Conservation (phyloP, 2,797 vertebrate genomes). For the Chelmon rostratus region DNA sequence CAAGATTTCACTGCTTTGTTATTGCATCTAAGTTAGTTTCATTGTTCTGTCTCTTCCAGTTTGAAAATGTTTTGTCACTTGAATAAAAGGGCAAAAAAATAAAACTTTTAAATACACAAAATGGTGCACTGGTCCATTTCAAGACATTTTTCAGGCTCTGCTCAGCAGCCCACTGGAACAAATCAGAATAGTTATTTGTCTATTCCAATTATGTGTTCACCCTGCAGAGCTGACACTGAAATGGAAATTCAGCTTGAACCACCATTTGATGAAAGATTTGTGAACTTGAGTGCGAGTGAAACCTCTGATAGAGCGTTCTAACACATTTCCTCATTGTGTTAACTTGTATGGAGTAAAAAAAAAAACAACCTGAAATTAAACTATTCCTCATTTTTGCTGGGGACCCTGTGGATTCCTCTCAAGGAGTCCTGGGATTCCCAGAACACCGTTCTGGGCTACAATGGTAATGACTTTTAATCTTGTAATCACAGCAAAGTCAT, state of each 20-base stretch:
- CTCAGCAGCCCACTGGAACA: slow-evolving; percentile 3
- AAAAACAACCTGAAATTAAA: slow-evolving; percentile 63
- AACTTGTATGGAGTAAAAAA: slow-evolving; percentile 40
- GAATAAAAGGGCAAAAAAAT: background rate
- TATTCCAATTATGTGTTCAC: slow-evolving; percentile 40
- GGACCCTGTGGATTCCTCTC: slow-evolving; percentile 43
- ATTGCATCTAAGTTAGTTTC: background rate
- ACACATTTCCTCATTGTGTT: slow-evolving; percentile 24
- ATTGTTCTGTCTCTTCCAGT: background rate
- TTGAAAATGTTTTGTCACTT: slow-evolving; percentile 10
- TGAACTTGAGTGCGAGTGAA: slow-evolving; percentile 46
- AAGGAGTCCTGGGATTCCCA: slow-evolving; percentile 59
- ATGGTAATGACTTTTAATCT: slow-evolving; percentile 76
- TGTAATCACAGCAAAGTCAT: slow-evolving; percentile 77
- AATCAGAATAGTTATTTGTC: slow-evolving; percentile 26
- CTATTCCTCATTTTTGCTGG: slow-evolving; percentile 49
- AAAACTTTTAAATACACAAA: slow-evolving; percentile 17
- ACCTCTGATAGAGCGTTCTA: slow-evolving; percentile 6
- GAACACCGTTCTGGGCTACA: slow-evolving; percentile 52
- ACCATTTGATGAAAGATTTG: slow-evolving; percentile 50
- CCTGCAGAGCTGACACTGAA: slow-evolving; percentile 41
- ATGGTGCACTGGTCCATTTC: slow-evolving; percentile 3
- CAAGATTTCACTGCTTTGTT: background rate
- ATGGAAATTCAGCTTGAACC: slow-evolving; percentile 58
- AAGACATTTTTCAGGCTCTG: slow-evolving; percentile 11